A percentile compares a stretch with the other conserved stretches of the same genome.
phyloP scores from a whole-genome alignment of 2,113 vertebrate species.

The Alligator mississippiensis region DNA sequence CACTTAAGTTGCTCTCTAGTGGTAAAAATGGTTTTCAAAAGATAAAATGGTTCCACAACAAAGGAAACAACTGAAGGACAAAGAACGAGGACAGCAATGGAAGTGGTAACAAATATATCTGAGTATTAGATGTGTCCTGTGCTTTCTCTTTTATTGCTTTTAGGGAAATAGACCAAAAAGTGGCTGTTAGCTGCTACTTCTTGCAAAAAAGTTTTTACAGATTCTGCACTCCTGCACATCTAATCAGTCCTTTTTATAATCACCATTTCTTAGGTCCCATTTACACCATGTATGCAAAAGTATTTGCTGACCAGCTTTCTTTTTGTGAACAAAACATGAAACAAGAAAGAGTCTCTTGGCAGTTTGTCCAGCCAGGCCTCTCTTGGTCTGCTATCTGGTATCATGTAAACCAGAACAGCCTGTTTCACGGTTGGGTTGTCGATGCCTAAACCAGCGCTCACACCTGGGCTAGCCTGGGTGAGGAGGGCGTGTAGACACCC shows the following conservation, averaged over 20 bases:
- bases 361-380: no score
- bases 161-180: neutral
- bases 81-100: neutral
- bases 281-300: neutral
- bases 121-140: neutral
- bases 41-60: neutral
- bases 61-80: neutral
- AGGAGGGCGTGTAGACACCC: no score
- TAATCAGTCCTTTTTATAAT: neutral
- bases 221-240: neutral
- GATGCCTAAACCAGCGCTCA: no score
- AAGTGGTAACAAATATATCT: neutral
- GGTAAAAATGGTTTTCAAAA: neutral
- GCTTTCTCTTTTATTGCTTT: neutral
- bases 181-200: neutral
- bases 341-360: neutral
- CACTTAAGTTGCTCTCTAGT: neutral
- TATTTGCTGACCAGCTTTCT: constrained; percentile 3
- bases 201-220: neutral
- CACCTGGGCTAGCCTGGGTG: no score
- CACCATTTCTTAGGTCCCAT: neutral
- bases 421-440: no score
- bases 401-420: no score
- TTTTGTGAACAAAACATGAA: neutral
- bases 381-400: no score